These are phyloP conservation scores for Meloidogyne floridensis DNA, from an alignment of 1,140 invertebrate genomes.

Conservation along the genomic window DNA sequence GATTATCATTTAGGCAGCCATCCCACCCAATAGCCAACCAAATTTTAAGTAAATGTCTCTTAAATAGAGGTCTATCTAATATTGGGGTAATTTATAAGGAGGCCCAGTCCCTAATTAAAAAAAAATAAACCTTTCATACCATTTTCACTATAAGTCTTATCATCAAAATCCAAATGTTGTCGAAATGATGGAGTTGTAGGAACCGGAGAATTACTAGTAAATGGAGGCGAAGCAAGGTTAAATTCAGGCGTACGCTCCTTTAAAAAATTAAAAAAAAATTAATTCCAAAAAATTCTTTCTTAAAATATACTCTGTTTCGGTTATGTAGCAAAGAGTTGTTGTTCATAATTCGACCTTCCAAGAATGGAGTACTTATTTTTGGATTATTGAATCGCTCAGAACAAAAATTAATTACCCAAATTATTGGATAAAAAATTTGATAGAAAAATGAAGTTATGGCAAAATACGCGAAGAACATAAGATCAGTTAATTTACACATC, in stretches of 20 bases:
- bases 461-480: conserved; percentile 1
- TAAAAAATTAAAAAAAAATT: neutral
- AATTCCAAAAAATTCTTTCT: neutral
- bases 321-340: conserved; percentile 19
- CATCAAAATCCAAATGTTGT: conserved; percentile 22
- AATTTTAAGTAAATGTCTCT: no score
- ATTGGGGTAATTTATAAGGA: no score
- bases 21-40: no score
- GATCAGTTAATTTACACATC: conserved; percentile 11
- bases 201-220: neutral
- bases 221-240: conserved; percentile 18
- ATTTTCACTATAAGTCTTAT: conserved; percentile 24
- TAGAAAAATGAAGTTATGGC: conserved; percentile 15
- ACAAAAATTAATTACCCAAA: conserved; percentile 24
- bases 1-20: no score
- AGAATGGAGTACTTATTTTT: conserved; percentile 25
- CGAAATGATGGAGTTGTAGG: conserved; percentile 20
- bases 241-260: conserved; percentile 31
- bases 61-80: no score
- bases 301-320: conserved; percentile 9
- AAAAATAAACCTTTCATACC: neutral
- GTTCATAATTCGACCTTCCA: conserved; percentile 14
- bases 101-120: neutral
- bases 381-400: conserved; percentile 19
- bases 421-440: conserved; percentile 21